A percentile compares a stretch with the other conserved stretches of the same genome.
These are phyloP conservation scores for Bugulina stolonifera DNA, from an alignment of 2,888 invertebrate genomes.

Conservation along the genomic window DNA sequence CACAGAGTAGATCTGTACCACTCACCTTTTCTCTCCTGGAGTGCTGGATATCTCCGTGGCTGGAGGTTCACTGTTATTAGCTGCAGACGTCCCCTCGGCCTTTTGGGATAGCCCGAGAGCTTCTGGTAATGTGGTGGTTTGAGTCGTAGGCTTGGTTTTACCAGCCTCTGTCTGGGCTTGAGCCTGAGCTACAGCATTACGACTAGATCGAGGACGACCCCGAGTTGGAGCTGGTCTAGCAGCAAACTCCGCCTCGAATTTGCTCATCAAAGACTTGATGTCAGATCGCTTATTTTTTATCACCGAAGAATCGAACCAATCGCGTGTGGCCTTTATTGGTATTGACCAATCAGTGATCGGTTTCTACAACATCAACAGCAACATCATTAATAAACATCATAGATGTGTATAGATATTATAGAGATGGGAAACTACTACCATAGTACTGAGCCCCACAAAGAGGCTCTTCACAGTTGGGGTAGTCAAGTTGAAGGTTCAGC, in stretches of 20 bases:
- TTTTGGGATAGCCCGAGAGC: too few species aligned
- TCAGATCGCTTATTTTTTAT: constrained; percentile 81
- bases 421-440: too few species aligned
- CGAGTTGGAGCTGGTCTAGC: background rate
- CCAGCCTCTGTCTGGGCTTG: background rate
- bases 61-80: too few species aligned
- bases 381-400: too few species aligned
- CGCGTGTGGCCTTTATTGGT: constrained; percentile 73
- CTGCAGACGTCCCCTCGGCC: too few species aligned
- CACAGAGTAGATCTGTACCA: too few species aligned
- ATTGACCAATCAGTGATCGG: constrained; percentile 75
- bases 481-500: too few species aligned
- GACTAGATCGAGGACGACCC: background rate
- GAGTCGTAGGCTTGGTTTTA: background rate
- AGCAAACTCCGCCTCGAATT: background rate
- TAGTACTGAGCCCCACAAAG: too few species aligned
- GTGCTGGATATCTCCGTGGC: too few species aligned
- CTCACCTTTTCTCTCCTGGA: too few species aligned
- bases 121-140: background rate
- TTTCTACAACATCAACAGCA: constrained; percentile 63
- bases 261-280: constrained; percentile 66
- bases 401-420: too few species aligned
- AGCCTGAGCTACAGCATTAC: background rate
- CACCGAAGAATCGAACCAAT: constrained; percentile 80
- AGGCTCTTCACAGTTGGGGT: too few species aligned